Percentiles rank a stretch among this genome's conserved stretches.
Conservation (phyloP, 2,888 invertebrate species). For the Epicampocera succincta region DNA sequence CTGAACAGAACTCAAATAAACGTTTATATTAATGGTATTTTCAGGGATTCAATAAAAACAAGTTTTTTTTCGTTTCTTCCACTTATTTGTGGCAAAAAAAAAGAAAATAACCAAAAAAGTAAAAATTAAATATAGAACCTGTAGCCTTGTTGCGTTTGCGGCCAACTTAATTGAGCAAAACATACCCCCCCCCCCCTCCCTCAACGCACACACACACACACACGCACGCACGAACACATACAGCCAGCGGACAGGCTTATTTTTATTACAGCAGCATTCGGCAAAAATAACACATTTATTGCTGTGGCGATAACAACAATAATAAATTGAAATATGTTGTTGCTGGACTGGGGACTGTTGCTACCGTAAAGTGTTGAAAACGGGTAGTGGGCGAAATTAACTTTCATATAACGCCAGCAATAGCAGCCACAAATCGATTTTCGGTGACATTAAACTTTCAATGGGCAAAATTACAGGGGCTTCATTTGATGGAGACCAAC, state of each 20-base stretch:
- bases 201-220: no score
- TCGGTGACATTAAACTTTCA: no score
- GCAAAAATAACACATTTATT: conserved; percentile 19
- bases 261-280: conserved; percentile 25
- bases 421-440: no score
- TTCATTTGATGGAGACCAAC: no score
- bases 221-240: no score
- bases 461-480: no score
- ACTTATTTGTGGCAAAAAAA: not conserved
- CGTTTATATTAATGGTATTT: conserved; percentile 28
- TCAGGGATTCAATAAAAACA: conserved; percentile 39
- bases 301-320: conserved; percentile 7
- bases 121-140: conserved; percentile 1
- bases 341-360: conserved; percentile 3
- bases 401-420: no score
- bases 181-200: not conserved
- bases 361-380: no score
- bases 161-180: conserved; percentile 16
- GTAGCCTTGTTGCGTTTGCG: conserved; percentile 36
- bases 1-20: conserved; percentile 28
- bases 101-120: not conserved
- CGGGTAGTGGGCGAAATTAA: no score
- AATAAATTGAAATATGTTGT: conserved; percentile 17
- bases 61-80: not conserved
- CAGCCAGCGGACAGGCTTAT: conserved; percentile 20